Conservation (phyloP, 2,888 invertebrate genomes). For the Ypsolopha scabrella region DNA sequence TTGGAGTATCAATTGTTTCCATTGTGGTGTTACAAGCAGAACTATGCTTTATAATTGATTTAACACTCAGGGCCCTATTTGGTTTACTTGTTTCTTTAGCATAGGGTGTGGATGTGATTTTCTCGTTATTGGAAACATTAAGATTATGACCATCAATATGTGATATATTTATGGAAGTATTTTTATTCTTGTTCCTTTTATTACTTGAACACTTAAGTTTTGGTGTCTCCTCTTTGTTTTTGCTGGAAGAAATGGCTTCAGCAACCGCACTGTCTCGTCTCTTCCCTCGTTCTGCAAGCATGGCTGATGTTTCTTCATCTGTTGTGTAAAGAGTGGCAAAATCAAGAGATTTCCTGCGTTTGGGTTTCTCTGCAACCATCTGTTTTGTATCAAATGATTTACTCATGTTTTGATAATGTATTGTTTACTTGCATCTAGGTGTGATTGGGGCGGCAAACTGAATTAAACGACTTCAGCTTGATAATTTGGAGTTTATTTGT, state of each 20-base stretch:
- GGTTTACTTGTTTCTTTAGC: conserved; percentile 4
- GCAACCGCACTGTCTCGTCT: not conserved
- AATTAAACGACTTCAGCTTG: no score
- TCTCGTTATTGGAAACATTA: conserved; percentile 14
- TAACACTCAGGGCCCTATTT: conserved; percentile 18
- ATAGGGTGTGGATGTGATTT: conserved; percentile 32
- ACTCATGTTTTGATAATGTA: no score
- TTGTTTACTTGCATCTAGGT: no score
- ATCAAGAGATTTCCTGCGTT: conserved; percentile 31
- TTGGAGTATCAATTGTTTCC: conserved; percentile 10
- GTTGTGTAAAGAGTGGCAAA: conserved; percentile 42
- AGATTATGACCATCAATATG: conserved; percentile 24
- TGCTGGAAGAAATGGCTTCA: no score
- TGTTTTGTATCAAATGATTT: conserved; percentile 27
- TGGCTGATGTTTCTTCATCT: conserved; percentile 26
- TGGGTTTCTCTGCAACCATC: conserved; percentile 15
- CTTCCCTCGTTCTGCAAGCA: conserved; percentile 18
- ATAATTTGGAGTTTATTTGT: no score
- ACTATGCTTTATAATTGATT: conserved; percentile 39
- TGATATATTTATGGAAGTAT: conserved; percentile 21
- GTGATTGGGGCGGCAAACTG: no score
- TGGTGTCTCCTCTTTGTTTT: conserved; percentile 14
- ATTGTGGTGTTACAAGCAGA: conserved; percentile 16
- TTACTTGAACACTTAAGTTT: conserved; percentile 19
- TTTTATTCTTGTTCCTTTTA: conserved; percentile 24